Evolutionary conservation across 2,113 vertebrate species (phyloP).

Genomic region (Osmerus mordax): DNA sequence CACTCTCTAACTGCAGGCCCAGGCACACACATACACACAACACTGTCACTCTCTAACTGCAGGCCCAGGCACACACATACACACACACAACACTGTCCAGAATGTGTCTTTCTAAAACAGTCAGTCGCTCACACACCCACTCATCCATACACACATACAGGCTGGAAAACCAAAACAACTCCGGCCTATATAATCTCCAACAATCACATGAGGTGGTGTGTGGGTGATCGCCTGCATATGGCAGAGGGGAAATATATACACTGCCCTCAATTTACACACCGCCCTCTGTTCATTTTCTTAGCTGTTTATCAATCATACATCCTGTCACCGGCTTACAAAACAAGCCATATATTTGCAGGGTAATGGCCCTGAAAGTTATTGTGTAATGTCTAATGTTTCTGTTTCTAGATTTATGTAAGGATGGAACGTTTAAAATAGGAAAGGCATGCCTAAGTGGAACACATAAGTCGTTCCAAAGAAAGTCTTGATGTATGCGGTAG

Average conservation of each 20-base stretch:
- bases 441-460: constrained; percentile 16
- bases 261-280: background rate
- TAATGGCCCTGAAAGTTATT: constrained; percentile 27
- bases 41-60: too few relatives aligned
- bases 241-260: constrained; percentile 44
- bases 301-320: constrained; percentile 52
- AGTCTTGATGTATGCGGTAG: background rate
- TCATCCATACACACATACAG: constrained; percentile 28
- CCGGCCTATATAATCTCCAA: constrained; percentile 38
- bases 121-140: background rate
- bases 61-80: constrained; percentile 15
- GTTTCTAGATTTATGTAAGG: constrained; percentile 24
- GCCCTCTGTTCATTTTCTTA: constrained; percentile 36
- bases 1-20: background rate
- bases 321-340: constrained; percentile 43
- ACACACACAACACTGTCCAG: background rate
- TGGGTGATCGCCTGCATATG: constrained; percentile 44
- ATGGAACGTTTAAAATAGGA: constrained; percentile 29
- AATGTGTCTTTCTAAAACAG: too few relatives aligned
- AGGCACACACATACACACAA: constrained; percentile 15
- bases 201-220: constrained; percentile 38
- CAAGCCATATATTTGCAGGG: constrained; percentile 44
- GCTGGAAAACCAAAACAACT: constrained; percentile 38
- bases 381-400: constrained; percentile 35
- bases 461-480: background rate